Conservation (phyloP, 2,888 invertebrate species). For the Elysia crispata region DNA sequence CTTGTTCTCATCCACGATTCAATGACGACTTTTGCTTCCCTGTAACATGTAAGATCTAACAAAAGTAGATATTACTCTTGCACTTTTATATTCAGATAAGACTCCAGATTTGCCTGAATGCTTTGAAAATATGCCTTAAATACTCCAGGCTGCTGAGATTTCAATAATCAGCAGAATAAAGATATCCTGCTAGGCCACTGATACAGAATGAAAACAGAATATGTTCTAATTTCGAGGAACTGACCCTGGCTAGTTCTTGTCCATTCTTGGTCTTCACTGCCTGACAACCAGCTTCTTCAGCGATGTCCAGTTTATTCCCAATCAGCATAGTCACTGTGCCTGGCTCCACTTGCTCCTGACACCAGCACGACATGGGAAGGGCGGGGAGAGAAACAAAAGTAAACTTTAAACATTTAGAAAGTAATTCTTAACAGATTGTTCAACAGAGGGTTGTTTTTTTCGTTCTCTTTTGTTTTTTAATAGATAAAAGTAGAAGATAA, state of each 20-base stretch:
- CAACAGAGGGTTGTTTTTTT: background rate
- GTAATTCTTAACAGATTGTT: background rate
- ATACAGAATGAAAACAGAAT: too few species aligned
- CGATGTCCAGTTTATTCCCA: slow-evolving; percentile 80
- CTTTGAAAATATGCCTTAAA: background rate
- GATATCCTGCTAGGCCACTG: too few species aligned
- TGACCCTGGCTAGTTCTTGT: slow-evolving; percentile 77
- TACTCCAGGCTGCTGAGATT: background rate
- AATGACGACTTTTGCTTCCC: too few species aligned
- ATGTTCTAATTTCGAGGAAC: background rate
- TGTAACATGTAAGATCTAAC: too few species aligned
- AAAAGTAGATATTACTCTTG: too few species aligned
- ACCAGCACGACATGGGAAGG: too few species aligned
- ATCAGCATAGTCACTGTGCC: slow-evolving; percentile 78
- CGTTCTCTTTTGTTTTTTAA: too few species aligned
- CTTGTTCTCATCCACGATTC: too few species aligned
- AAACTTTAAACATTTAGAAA: background rate
- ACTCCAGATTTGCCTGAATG: too few species aligned
- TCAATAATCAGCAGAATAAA: background rate
- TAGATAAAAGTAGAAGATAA: background rate
- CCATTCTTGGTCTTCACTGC: slow-evolving; percentile 78
- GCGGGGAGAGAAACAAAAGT: background rate
- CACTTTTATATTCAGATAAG: too few species aligned
- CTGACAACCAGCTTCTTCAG: slow-evolving; percentile 75
- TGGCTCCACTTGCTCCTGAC: slow-evolving; percentile 72